Base-by-base conservation (phyloP, 2,113 vertebrate species). In the Carollia perspicillata region DNA sequence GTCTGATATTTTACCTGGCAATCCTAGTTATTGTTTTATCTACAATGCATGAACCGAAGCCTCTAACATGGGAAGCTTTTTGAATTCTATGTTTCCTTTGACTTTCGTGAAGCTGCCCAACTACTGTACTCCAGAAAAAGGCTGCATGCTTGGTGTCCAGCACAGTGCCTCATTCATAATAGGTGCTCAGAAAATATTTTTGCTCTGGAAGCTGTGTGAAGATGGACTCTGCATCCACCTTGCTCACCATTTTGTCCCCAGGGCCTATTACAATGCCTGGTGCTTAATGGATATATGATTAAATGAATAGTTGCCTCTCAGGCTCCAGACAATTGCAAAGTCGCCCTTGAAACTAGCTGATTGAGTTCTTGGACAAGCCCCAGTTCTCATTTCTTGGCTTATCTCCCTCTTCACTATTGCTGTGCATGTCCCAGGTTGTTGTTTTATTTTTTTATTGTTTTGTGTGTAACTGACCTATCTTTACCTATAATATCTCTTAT, bases 231-330 rank as follows among this genome's bases (percentile, higher is more conserved):
- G 28, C 8, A 86, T 60, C 65, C 66, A n/a, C 63, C 68, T 51
- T 92, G 80, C 71, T 81, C 74, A 80, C 10, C 28, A 42, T 66
- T 89, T 93, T 85, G 44, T 53, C 49, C 37, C 51, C 1, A 9
- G 55, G 60, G 90, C 37, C 17, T 58, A 72, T 87, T 84, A 88
- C 18, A 71, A 81, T 44, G 63, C 58, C 86, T 77, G 71, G 47
- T 22, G 23, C 63, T 92, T 63, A 90, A 60, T 80, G n/a, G 93
- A 63, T 66, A 87, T 47, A 81, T 96, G 58, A 93, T 92, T 95
- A 89, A 84, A 86, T 84, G 55, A 96, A 85, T 35, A 84, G 20
- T 35, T 90, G 80, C 30, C 33, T 58, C n/a, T 83, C 23, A 8
- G 79, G 53, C 7, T 20, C 47, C 42, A 53, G 79, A 78, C 95